Evolutionary conservation across 2,113 vertebrate genomes (phyloP).

Genomic region (Myrmecophaga tridactyla): DNA sequence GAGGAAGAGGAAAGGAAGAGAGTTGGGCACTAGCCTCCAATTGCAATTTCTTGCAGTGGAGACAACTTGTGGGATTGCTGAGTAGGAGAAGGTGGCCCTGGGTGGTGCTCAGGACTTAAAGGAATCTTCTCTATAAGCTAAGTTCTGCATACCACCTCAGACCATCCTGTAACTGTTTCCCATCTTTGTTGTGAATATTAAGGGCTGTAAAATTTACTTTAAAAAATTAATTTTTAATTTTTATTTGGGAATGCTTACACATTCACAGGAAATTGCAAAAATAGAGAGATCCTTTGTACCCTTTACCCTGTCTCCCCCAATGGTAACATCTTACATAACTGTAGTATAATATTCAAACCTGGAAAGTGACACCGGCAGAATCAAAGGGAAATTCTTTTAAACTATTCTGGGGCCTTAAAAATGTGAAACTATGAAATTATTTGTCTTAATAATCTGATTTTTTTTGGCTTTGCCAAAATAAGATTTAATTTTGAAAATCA

Average conservation of each 20-base stretch:
- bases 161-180: no score
- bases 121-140: neutral
- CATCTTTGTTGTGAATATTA: accelerated
- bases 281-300: neutral
- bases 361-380: accelerated
- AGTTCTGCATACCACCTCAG: neutral
- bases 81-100: neutral
- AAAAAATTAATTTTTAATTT: neutral
- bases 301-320: no score
- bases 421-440: accelerated
- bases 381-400: accelerated
- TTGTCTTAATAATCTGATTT: no score
- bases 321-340: neutral
- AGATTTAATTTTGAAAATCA: constrained; percentile 69
- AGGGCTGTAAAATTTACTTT: accelerated
- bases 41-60: neutral
- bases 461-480: constrained; percentile 65
- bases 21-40: neutral
- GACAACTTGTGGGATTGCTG: neutral
- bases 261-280: neutral
- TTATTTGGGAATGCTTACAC: accelerated
- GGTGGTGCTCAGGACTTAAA: neutral
- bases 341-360: no score
- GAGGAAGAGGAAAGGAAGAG: neutral
- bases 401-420: neutral